Evolutionary conservation across 2,113 vertebrate species (phyloP).

Genomic region (Galemys pyrenaicus): DNA sequence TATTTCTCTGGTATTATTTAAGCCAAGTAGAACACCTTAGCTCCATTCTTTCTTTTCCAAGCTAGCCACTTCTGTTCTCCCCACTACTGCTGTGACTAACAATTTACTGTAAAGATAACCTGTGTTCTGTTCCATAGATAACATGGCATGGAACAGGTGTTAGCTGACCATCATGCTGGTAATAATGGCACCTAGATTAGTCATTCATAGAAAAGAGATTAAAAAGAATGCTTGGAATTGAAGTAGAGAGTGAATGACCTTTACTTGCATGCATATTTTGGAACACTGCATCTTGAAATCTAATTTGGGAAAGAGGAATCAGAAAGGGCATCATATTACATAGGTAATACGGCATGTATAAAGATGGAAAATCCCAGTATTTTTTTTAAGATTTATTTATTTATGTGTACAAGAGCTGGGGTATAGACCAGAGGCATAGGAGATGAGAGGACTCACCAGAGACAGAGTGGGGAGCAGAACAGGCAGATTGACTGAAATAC

Average conservation of each 20-base stretch:
- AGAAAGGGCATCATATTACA: background rate
- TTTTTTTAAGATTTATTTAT: too few relatives aligned
- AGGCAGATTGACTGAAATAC: too few relatives aligned
- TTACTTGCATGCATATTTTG: background rate
- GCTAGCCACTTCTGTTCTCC: background rate
- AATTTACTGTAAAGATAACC: background rate
- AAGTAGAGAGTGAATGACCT: background rate
- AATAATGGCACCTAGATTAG: background rate
- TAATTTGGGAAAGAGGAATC: background rate
- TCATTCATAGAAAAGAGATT: background rate
- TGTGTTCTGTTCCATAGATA: background rate
- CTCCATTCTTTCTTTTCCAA: background rate
- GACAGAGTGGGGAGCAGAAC: too few relatives aligned
- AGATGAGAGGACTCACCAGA: too few relatives aligned
- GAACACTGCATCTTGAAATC: background rate
- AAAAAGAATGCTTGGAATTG: background rate
- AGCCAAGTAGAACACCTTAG: background rate
- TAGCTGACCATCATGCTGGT: background rate
- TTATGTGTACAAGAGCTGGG: too few relatives aligned
- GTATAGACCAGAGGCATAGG: too few relatives aligned
- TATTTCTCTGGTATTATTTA: background rate
- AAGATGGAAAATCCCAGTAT: background rate
- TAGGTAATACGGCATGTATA: background rate
- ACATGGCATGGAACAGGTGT: background rate
- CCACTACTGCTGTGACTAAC: background rate